Base-by-base conservation (phyloP, 2,113 vertebrate genomes). In the Pao palembangensis region DNA sequence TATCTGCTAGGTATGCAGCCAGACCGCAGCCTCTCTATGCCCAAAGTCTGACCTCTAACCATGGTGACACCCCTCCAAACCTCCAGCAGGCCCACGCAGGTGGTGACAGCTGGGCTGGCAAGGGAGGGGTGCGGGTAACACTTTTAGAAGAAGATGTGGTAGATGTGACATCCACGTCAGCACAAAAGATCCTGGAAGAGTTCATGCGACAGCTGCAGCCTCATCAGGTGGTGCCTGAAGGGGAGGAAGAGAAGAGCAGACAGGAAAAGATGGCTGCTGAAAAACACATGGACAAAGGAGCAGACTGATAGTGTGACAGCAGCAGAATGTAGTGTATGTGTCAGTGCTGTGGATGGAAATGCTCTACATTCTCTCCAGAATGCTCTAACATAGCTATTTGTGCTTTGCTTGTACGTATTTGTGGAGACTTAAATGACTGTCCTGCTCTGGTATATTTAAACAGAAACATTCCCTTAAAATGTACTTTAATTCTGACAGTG, bases 161-260 rank as follows among this genome's bases (percentile, higher is more conserved):
- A 25, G 57, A 62, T 49, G 70, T 78, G 71, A 88, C 71, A 51
- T 83, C 84, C 46, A 19, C 71, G 59, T 78, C 84, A 8, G 85
- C 90, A 38, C 88, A 91, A 68, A 83, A 77, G 69, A 87, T 88
- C 61, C 71, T 92, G 55, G 78, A 91, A 73, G 80, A 88, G 63
- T 90, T 91, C 61, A 68, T 88, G 56, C 79, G 78, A 61, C 86
- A 86, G 67, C 71, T 89, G 79, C 73, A 80, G 46, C 20, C 66
- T 19, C 76, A 68, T 42, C 64, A 69, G 52, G 66, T 66, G 51
- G 42, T 23, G 16, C 67, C 57, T 49, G 76, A 61, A 63, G 69
- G 60, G 47, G 71, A 42, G 21, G 67, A 69, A 64, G 76, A 71
- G 67, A 55, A 58, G 50, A 63, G n/a, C 8, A 48, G 58, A 42